A percentile compares a stretch with the other conserved stretches of the same genome.
These are phyloP conservation scores for Lophotriccus pileatus DNA, from an alignment of 2,797 vertebrate genomes.

Conservation along the genomic window DNA sequence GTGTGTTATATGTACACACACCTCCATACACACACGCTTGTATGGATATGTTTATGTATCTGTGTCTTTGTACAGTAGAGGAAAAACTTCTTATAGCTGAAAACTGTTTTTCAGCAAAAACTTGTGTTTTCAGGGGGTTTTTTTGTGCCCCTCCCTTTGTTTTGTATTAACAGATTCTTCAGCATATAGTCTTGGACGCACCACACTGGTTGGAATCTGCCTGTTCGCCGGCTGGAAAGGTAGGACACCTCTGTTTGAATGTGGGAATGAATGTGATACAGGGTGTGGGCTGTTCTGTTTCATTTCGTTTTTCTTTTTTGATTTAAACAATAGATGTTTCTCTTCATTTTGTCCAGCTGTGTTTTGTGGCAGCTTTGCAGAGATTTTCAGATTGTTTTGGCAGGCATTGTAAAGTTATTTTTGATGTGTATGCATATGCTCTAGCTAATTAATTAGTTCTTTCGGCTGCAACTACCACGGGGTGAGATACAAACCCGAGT, in stretches of 20 bases:
- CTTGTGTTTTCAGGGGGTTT: neutral
- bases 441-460: neutral
- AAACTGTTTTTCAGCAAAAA: constrained; percentile 22
- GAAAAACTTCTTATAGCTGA: constrained; percentile 4
- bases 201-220: constrained; percentile 51
- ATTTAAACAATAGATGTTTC: neutral
- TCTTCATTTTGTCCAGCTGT: neutral
- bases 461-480: neutral
- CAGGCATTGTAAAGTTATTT: neutral
- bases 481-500: neutral
- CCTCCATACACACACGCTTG: neutral
- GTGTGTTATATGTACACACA: neutral
- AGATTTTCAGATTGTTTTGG: neutral
- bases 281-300: neutral
- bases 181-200: constrained; percentile 24
- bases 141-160: neutral
- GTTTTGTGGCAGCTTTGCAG: neutral
- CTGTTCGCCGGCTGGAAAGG: constrained; percentile 67
- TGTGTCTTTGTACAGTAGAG: neutral
- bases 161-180: constrained; percentile 70
- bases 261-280: neutral
- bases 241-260: constrained; percentile 61
- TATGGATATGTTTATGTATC: neutral
- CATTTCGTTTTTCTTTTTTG: neutral
- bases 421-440: neutral